Conservation (phyloP, 2,888 invertebrate genomes). For the Penaeus monodon region DNA sequence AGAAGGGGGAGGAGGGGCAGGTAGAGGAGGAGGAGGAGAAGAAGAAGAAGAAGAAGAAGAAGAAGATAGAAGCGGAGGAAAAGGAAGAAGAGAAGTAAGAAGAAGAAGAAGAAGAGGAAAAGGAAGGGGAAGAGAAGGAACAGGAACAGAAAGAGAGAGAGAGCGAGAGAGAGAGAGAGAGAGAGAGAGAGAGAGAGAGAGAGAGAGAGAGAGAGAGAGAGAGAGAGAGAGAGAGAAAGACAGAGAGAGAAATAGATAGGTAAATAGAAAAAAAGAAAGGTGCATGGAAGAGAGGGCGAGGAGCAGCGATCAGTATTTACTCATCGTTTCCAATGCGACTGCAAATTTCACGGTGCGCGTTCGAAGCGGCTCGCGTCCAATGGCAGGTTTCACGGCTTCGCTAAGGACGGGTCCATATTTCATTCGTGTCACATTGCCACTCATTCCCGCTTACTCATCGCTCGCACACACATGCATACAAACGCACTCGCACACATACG, state of each 20-base stretch:
- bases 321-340: no score
- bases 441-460: no score
- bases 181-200: neutral
- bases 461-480: no score
- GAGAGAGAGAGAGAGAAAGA: neutral
- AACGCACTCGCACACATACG: no score
- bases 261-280: neutral
- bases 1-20: neutral
- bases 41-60: neutral
- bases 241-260: neutral
- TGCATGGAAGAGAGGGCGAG: neutral
- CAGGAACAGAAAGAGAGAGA: neutral
- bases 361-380: no score
- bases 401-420: no score
- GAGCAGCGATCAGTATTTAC: neutral
- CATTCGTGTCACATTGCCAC: no score
- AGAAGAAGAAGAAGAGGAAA: neutral
- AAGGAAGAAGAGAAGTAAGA: neutral
- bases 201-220: neutral
- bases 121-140: neutral
- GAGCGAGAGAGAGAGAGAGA: neutral
- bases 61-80: neutral
- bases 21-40: neutral
- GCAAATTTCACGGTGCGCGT: no score
- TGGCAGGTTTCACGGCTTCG: no score